A percentile compares a stretch with the other conserved stretches of the same genome.
These are phyloP conservation scores for Gambusia affinis DNA, from an alignment of 2,113 vertebrate species.

Conservation along the genomic window DNA sequence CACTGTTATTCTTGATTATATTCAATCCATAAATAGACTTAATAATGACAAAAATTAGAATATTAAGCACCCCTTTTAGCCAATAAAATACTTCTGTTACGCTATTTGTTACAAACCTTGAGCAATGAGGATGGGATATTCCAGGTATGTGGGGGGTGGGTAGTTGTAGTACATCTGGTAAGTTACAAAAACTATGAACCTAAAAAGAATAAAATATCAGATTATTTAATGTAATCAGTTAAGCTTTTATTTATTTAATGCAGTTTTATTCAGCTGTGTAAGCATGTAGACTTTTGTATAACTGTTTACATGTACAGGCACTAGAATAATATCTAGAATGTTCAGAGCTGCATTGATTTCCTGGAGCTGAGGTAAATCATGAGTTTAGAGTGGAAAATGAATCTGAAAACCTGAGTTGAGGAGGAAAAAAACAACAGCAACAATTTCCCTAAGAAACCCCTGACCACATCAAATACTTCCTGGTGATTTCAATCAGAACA, in stretches of 20 bases:
- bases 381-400: not conserved
- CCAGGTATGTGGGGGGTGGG: constrained; percentile 90
- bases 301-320: too few relatives aligned
- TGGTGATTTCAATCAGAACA: too few relatives aligned
- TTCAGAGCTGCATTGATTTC: not conserved
- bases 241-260: not conserved
- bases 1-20: not conserved
- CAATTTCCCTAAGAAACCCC: not conserved
- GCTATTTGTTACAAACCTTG: constrained; percentile 78
- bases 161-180: constrained; percentile 93
- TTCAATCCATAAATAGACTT: not conserved
- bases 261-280: too few relatives aligned
- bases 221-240: constrained; percentile 1
- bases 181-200: constrained; percentile 91
- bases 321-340: not conserved
- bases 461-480: not conserved
- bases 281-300: too few relatives aligned
- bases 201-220: constrained; percentile 48
- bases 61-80: too few relatives aligned
- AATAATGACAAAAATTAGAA: not conserved
- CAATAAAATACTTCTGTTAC: not conserved
- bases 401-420: not conserved
- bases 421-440: not conserved
- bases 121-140: constrained; percentile 91
- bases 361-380: not conserved